Evolutionary conservation across 2,113 vertebrate species (phyloP).

Genomic region (Nothocercus julius): DNA sequence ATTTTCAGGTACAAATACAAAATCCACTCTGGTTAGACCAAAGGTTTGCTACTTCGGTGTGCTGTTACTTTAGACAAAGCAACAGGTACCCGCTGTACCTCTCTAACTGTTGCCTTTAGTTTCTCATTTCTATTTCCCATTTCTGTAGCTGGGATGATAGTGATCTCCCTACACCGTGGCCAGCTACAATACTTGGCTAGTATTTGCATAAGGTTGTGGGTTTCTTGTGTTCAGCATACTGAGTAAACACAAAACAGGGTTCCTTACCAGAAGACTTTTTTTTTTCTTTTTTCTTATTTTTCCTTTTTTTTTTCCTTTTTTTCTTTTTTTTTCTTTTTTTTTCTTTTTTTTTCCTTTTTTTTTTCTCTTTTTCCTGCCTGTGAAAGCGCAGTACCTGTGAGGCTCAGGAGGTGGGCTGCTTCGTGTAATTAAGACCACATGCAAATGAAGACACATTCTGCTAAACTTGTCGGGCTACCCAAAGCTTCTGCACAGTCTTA

Average conservation of each 20-base stretch:
- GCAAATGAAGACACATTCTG: not conserved
- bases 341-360: not conserved
- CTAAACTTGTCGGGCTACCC: constrained; percentile 7
- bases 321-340: too few relatives aligned
- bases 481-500: not conserved
- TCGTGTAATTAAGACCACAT: not conserved
- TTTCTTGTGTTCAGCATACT: not conserved
- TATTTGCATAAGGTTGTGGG: not conserved
- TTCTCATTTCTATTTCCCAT: not conserved
- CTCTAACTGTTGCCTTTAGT: not conserved
- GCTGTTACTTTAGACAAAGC: not conserved
- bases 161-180: not conserved
- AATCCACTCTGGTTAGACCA: not conserved
- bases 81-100: not conserved
- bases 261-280: not conserved
- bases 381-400: not conserved
- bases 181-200: not conserved
- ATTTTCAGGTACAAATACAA: not conserved
- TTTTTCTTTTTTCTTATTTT: too few relatives aligned
- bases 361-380: not conserved
- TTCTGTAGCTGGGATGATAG: not conserved
- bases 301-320: too few relatives aligned
- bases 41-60: not conserved
- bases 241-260: not conserved
- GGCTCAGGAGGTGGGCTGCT: not conserved